phyloP scores from a whole-genome alignment of 1,140 invertebrate genomes.

The Zeugodacus cucurbitae region DNA sequence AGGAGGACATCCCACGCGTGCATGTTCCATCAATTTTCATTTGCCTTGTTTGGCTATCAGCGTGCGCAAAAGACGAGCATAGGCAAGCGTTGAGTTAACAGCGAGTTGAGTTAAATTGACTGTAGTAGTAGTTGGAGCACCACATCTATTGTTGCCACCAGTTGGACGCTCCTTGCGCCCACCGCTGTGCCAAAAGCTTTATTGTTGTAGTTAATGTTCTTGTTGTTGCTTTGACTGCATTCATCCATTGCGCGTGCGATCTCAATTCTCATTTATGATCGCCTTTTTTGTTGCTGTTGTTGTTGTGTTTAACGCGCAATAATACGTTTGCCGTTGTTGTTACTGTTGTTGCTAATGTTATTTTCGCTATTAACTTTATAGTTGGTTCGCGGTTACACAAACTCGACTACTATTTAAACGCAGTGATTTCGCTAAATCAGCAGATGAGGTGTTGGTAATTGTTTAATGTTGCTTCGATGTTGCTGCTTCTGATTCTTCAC shows the following conservation, averaged over 20 bases:
- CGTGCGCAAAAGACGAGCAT: conserved; percentile 26
- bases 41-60: conserved; percentile 36
- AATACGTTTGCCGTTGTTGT: not conserved
- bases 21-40: conserved; percentile 28
- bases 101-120: not conserved
- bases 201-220: not conserved
- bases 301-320: not conserved
- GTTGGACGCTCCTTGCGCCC: conserved; percentile 36
- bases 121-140: not conserved
- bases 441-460: conserved; percentile 34
- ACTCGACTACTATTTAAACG: not conserved
- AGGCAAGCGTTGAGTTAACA: no score
- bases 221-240: not conserved
- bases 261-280: conserved; percentile 20
- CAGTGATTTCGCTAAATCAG: not conserved
- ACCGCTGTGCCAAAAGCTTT: conserved; percentile 22
- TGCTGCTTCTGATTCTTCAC: not conserved
- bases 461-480: not conserved
- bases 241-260: not conserved
- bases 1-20: conserved; percentile 34
- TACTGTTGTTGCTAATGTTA: conserved; percentile 7
- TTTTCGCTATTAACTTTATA: not conserved
- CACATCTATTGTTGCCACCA: not conserved
- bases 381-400: not conserved
- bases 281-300: not conserved